Conservation (phyloP, 2,888 invertebrate genomes). For the Lamellibrachia columna region DNA sequence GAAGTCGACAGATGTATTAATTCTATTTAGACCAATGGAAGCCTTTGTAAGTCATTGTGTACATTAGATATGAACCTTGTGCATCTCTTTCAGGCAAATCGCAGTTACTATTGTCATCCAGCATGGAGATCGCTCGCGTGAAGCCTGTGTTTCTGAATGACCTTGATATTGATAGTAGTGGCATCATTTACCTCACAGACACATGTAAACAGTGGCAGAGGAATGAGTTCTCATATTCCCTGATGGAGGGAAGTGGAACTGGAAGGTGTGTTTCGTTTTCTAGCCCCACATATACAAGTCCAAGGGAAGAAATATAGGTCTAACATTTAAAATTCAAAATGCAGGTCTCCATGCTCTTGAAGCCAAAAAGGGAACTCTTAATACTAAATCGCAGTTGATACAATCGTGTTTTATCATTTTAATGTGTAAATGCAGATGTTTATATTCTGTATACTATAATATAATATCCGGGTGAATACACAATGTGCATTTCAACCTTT, state of each 20-base stretch:
- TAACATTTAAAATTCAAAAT: background rate
- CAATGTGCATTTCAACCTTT: no score
- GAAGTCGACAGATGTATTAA: no score
- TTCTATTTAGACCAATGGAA: background rate
- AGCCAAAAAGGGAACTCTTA: no score
- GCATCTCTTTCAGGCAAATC: conserved; percentile 16
- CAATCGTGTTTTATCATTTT: no score
- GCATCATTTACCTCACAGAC: conserved; percentile 29
- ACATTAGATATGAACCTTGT: background rate
- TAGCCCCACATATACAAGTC: background rate
- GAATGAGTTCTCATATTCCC: background rate
- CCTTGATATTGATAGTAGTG: conserved; percentile 23
- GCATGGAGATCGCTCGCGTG: conserved; percentile 21
- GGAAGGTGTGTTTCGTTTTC: background rate
- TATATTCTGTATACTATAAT: no score
- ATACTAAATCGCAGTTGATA: no score
- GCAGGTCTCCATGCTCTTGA: no score
- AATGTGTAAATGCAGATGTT: no score
- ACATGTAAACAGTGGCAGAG: conserved; percentile 27
- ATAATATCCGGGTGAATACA: no score
- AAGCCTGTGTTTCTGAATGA: conserved; percentile 24
- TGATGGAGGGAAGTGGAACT: background rate
- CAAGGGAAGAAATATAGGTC: background rate
- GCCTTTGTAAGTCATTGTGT: background rate
- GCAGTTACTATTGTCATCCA: background rate